Evolutionary conservation across 2,113 vertebrate genomes (phyloP), one percentile per base, ranked within the genome.

Genomic region (Mormyrus lacerda): DNA sequence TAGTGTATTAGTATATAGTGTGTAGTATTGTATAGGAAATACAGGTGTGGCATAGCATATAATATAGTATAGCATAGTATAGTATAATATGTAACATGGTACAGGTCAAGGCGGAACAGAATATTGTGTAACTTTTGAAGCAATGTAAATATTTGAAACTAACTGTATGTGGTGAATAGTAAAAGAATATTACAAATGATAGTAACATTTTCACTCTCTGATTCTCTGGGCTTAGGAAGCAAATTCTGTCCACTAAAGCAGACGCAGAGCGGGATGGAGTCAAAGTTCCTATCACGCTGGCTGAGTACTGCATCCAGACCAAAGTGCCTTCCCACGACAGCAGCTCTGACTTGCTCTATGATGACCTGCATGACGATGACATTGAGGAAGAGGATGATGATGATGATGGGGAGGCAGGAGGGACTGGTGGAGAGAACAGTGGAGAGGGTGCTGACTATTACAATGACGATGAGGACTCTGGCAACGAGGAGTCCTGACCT

Each of bases 281-380:
- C 91, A 99, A 99, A 94, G 98, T 99, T 87, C 98, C 98, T 73
- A 99, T 97, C 88, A 99, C 98, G 0, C 93, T 99, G 95, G 98
- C 98, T 0, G 98, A 99, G 94, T 99, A 99, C 93, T 99, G 98
- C 95, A 97, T 99, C 94, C 99, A 99, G 97, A 99, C 98, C 95
- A 96, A 98, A 96, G 97, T 99, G 94, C 98, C 98, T 96, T 99
- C 98, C 94, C 99, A 97, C 92, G 98, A 99, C 95, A 99, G 97
- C 97, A 99, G 97, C 93, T 99, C 98, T 55, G 98, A 99, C 97
- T 97, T 99, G 91, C 97, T 99, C 93, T 99, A 99, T 0, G 98
- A 99, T 87, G 98, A 99, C 95, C 97, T 99, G 91, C 99, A 99
- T 0, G 98, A 99, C 0, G 98, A 99, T 0, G 98, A 99, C 95